Base-by-base conservation (phyloP, 2,113 vertebrate genomes). In the Mirza zaza region DNA sequence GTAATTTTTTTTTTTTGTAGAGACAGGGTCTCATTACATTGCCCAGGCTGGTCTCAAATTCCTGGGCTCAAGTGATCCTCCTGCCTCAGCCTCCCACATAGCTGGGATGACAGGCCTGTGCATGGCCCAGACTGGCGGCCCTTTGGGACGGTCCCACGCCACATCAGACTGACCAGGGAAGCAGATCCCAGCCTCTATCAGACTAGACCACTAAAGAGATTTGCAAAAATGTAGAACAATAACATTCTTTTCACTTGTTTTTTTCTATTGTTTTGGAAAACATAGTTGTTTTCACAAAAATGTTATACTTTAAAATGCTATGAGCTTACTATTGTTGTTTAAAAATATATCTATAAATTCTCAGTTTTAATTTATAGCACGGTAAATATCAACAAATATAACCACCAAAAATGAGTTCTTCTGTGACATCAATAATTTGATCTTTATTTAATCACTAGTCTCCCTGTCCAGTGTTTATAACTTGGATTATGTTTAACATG, bases 181-280 rank as follows among this genome's bases (percentile, higher is more conserved):
- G 48, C 25, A 50, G 65, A 9, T 3, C 20, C 1, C 29, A 50
- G 67, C 70, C 29, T 70, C 63, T 68, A 17, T 0, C 3, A 39
- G 25, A 55, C 48, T 13, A 27, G 42, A 39, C 29, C 12, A 23
- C 4, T 29, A n/a, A 21, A 8, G 42, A 17, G 34, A 79, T 18
- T 8, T 70, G 42, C 32, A 70, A 65, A 79, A 57, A 91, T 10
- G 27, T 52, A 17, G 34, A 57, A 27, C 39, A 55, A 5, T n/a
- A n/a, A 13, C 34, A 9, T 15, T 75, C n/a, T 80, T 39, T 59
- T 32, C 70, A 92, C 8, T 27, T 39, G 48, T 15, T 81, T 94
- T 94, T 25, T 52, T 67, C 34, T 34, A 83, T 13, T 59, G 10
- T 52, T 91, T 70, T 94, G 34, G 25, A 96, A 94, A 91, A 32